A percentile compares a stretch with the other conserved stretches of the same genome.
These are phyloP conservation scores for Squalus acanthias DNA, from an alignment of 2,797 vertebrate species.

Conservation along the genomic window DNA sequence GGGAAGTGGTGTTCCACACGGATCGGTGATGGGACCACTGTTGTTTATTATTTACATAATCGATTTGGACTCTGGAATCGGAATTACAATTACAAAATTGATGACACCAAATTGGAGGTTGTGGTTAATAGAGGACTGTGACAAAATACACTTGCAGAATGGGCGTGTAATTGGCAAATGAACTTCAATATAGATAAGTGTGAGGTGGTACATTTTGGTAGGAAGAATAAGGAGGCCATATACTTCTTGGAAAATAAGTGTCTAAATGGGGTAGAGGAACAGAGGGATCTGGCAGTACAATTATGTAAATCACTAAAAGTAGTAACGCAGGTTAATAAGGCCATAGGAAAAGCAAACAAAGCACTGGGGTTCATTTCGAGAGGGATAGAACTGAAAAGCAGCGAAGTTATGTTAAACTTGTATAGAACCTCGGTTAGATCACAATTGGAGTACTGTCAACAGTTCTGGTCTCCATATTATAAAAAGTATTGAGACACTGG, in stretches of 20 bases:
- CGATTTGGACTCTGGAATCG: neutral
- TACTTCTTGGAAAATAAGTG: neutral
- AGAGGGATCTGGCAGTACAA: neutral
- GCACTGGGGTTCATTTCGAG: too few species aligned
- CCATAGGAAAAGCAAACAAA: too few species aligned
- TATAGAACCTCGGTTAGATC: too few species aligned
- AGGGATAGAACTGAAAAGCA: too few species aligned
- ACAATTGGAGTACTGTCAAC: too few species aligned
- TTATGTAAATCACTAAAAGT: neutral
- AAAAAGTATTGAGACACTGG: too few species aligned
- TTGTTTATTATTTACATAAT: neutral
- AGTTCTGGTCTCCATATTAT: too few species aligned
- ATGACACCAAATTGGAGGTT: neutral
- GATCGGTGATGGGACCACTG: neutral
- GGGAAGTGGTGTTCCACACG: neutral
- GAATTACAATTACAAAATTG: neutral
- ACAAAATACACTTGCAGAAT: neutral
- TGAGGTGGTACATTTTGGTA: neutral
- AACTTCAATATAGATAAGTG: neutral
- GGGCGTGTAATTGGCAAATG: neutral
- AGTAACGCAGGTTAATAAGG: too few species aligned
- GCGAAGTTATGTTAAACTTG: too few species aligned
- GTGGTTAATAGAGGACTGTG: neutral
- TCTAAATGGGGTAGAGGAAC: neutral
- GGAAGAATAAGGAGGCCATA: neutral